Evolutionary conservation across 2,797 vertebrate genomes (phyloP), one percentile per base, ranked within the genome.

Genomic region (Cossypha niveicapilla): DNA sequence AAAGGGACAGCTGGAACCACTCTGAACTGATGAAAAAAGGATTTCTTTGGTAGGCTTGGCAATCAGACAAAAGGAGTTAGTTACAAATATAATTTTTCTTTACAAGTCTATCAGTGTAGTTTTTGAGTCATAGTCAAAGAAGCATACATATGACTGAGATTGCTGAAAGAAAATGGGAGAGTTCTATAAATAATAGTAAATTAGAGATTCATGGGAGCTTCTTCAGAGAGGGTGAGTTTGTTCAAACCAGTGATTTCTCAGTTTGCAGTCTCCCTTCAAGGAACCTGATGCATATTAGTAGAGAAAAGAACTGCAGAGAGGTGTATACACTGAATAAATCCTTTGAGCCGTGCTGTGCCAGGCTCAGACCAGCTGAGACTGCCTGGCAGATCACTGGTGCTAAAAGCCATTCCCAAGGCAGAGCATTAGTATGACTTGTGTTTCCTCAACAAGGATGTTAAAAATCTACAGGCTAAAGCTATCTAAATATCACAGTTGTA

Each of bases 1-100:
- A 90, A 86, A 67, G 58, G 44, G 78, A 60, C 68, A 89, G 60
- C 81, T 82, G 81, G 48, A 84, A 60, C 17, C 63, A 57, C 34
- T 79, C 27, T 14, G 74, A 95, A 73, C 44, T 44, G 58, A 68
- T 2, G 0, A 47, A 79, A 57, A 60, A n/a, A 47, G 5, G n/a
- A 51, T 79, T 88, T 73, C 48, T 48, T 37, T n/a, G 63, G 28
- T 34, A 44, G 60, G n/a, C 60, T 37, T 58, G 63, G 56, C 56
- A 79, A 41, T 87, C 17, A 68, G 74, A 78, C 34, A 24, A 23
- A 45, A 39, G 27, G 53, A 66, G 19, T 63, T 34, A 62, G 37
- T 42, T 47, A 56, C 37, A 89, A 76, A 78, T 2, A 3, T 14
- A 7, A 30, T 66, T 94, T 48, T 60, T 53, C 60, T 56, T 57